Base-by-base conservation (phyloP, 2,888 invertebrate species). In the Brenthis hecate region DNA sequence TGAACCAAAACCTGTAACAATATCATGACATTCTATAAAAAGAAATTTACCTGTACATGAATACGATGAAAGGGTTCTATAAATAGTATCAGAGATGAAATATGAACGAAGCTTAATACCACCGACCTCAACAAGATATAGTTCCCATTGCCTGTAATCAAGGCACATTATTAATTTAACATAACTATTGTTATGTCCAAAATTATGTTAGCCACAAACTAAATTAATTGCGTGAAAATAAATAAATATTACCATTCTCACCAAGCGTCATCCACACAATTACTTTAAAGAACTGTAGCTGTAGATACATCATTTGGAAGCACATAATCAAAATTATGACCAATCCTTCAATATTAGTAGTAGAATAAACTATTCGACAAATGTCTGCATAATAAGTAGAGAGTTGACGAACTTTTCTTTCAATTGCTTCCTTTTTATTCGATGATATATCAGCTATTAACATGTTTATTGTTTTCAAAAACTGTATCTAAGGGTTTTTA, bases 31-130 rank as follows among this genome's bases (percentile, higher is more conserved):
- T 8, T 4, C 14, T 32, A 2, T 13, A 55, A 23, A 23, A 13
- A 53, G 11, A 28, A 36, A 36, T 36, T 11, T 36, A 56, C 56
- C 36, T 56, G 13, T 11, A 56, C 36, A 8, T 56, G 56, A n/a
- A 16, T 56, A 4, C 36, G 32, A 5, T 56, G 56, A 56, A 56
- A 56, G 11, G 56, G 56, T 16, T 56, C 56, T 11, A 32, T 56
- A 36, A 56, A 56, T 14, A 28, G 2, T 56, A 36, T 11, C 0
- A 56, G n/a, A 16, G 36, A 56, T 0, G 16, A 16, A 32, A 56
- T n/a, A 16, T 56, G 56, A n/a, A 56, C 8, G n/a, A 36, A 16
- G 32, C 6, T 13, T 6, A 56, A 56, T n/a, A 56, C n/a, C 36
- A 56, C 16, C 13, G 56, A 36, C 8, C n/a, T 32, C 8, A 28